phyloP scores from a whole-genome alignment of 1,140 invertebrate species.

The Drosophila pseudoobscura region DNA sequence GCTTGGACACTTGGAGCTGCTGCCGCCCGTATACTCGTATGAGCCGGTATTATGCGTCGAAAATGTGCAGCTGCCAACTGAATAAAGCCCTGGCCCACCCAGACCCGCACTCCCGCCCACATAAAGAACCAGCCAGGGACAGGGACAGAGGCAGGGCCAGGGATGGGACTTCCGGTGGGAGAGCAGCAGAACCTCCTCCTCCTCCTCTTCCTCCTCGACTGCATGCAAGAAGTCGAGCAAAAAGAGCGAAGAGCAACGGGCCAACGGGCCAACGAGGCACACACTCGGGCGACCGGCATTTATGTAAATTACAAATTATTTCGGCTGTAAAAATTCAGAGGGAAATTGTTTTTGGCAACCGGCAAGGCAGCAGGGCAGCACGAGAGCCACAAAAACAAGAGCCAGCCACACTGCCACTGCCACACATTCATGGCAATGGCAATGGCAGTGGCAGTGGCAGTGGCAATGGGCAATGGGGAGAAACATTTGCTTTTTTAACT shows the following conservation, averaged over 20 bases:
- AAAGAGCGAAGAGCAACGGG: slow-evolving; percentile 25
- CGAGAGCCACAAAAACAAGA: slow-evolving; percentile 13
- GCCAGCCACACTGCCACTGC: not conserved
- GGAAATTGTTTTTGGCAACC: slow-evolving; percentile 76
- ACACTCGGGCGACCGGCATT: slow-evolving; percentile 60
- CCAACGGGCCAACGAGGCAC: slow-evolving; percentile 20
- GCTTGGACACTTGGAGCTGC: not conserved
- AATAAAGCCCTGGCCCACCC: not conserved
- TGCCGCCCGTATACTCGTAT: slow-evolving; percentile 13
- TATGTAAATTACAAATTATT: slow-evolving; percentile 81
- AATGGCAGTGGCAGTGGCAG: slow-evolving; percentile 35
- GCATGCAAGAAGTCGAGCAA: slow-evolving; percentile 14
- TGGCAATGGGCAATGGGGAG: slow-evolving; percentile 49
- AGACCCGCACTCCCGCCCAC: slow-evolving; percentile 5
- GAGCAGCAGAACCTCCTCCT: slow-evolving; percentile 32
- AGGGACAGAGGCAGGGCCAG: slow-evolving; percentile 1
- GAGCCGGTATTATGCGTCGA: slow-evolving; percentile 56
- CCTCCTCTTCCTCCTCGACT: not conserved
- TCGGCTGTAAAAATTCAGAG: slow-evolving; percentile 74
- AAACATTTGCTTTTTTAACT: slow-evolving; percentile 75
- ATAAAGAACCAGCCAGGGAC: not conserved
- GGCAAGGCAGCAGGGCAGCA: slow-evolving; percentile 28
- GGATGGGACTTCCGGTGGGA: slow-evolving; percentile 29
- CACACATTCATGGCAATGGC: slow-evolving; percentile 2
- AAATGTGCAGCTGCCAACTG: slow-evolving; percentile 44